Evolutionary conservation across 1,140 invertebrate species (phyloP), one percentile per base, ranked within the genome.

Genomic region (Sycophila sp.): DNA sequence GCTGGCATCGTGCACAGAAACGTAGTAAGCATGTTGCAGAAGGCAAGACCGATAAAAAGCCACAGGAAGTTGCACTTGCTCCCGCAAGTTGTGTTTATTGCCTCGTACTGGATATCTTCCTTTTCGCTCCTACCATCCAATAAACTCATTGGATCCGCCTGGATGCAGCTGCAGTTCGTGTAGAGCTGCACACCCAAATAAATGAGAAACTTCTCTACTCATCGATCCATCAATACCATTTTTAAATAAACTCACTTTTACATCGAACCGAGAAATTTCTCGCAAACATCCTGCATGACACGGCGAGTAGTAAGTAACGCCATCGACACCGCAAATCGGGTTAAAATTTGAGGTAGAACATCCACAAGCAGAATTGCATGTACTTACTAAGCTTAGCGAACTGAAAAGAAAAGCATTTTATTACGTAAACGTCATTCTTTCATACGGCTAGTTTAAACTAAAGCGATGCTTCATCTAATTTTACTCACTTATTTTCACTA

Each of bases 221-320:
- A n/a, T n/a, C n/a, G n/a, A n/a, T n/a, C n/a, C n/a, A n/a, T n/a
- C n/a, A n/a, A n/a, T n/a, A n/a, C n/a, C n/a, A n/a, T n/a, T n/a
- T n/a, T n/a, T n/a, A n/a, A n/a, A n/a, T 17, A 15, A 7, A 1
- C 45, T 73, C 60, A 81, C 81, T 75, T 84, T 82, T 4, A 81
- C 65, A 40, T 85, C 75, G 26, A 78, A 76, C 40, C 82, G 45
- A 17, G 76, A 71, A 22, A 79, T 76, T 70, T 88, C 87, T 34
- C 80, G 53, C 17, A 83, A 82, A 82, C 94, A 96, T 30, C 93
- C 94, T 1, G 94, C 94, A 85, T 92, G 90, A 80, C 94, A 96
- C 0, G 94, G 91, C 36, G 93, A 95, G 83, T 92, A 95, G 81
- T 95, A 96, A 74, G 93, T 92, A 24, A 93, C 85, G 24, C 91